A percentile compares a stretch with the other conserved stretches of the same genome.
These are phyloP conservation scores for cattle (Bos taurus) DNA, from an alignment of 2,113 vertebrate species.

Conservation along the genomic window ARS-UCD2.0 NC_037342.1:11429501-11430000, in stretches of 20 bases:
- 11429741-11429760: neutral
- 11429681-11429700: neutral
- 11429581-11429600: neutral
- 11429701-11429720: neutral
- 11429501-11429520: neutral
- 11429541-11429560: neutral
- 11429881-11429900: neutral
- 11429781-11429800: neutral
- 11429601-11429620: neutral
- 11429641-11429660: neutral
- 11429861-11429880: neutral
- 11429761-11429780: neutral
- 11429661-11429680: neutral
- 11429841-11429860: neutral
- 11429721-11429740: neutral
- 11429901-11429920: neutral
- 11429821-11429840: neutral
- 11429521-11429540: neutral
- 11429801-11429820: neutral
- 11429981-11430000: neutral
- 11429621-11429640: neutral
- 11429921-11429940: neutral
- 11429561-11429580: neutral
- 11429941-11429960: neutral
- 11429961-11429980: neutral